Evolutionary conservation across 2,113 vertebrate species (phyloP).

Genomic region (Phyllostomus discolor): DNA sequence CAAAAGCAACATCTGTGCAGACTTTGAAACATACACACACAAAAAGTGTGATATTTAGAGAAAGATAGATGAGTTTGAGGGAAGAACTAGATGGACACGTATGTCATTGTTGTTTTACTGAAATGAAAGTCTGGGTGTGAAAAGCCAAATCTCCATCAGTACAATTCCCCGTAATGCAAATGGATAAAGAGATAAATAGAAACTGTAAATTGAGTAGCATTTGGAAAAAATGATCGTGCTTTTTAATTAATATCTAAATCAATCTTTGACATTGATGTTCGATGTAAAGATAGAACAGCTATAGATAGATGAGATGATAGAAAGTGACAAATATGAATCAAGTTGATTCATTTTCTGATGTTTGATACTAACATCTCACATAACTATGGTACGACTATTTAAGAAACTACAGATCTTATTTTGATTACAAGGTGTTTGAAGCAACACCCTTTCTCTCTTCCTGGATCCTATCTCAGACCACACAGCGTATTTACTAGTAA

Average conservation of each 20-base stretch:
- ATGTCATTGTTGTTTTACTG: background rate
- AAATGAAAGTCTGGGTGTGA: background rate
- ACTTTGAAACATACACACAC: background rate
- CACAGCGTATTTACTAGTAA: background rate
- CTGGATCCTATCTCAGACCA: background rate
- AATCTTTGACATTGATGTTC: background rate
- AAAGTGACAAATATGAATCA: background rate
- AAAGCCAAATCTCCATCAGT: background rate
- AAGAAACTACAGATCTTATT: background rate
- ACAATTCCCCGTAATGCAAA: background rate
- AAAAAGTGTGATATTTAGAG: background rate
- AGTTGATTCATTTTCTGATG: background rate
- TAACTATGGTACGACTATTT: background rate
- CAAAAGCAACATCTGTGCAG: background rate
- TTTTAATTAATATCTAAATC: background rate
- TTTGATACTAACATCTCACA: background rate
- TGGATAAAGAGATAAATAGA: background rate
- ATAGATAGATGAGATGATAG: background rate
- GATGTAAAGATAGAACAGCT: background rate
- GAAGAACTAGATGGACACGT: background rate
- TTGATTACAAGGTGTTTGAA: background rate
- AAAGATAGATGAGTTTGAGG: background rate
- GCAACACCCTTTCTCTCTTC: background rate
- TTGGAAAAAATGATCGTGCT: background rate
- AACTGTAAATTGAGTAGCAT: background rate